Evolutionary conservation across 2,113 vertebrate genomes (phyloP), one percentile per base, ranked within the genome.

Genomic region (Procavia capensis): DNA sequence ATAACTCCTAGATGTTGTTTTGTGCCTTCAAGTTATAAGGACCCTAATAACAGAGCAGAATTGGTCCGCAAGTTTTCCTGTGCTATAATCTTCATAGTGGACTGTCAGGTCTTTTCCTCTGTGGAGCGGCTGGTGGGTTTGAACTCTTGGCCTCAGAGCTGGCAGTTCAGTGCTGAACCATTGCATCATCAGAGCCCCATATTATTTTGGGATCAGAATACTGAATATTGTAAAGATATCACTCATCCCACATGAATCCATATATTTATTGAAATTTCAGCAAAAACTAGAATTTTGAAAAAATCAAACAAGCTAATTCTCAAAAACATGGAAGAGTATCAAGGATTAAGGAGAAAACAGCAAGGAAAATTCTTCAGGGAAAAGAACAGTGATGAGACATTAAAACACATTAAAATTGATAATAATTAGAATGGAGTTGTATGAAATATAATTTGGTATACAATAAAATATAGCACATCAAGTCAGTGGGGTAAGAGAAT

Each of bases 281-380:
- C 72, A 90, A 92, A 96, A 68, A 90, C 92, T 29, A 88, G 41
- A 57, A 95, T 7, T 74, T 70, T 43, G 29, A 27, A 54, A 95
- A 91, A 70, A 79, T 57, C 64, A 76, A 16, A 88, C 11, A 90
- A 92, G 63, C 27, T 47, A 63, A 89, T 86, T 86, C 27, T 84
- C n/a, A n/a, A 54, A 82, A 78, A 14, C 54, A n/a, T 16, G 79
- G 25, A 41, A n/a, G 22, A 72, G 61, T 41, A 24, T 68, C 90
- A 72, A 79, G 79, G 59, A 54, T 50, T 74, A 91, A 76, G 50
- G 54, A 27, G 24, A 13, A 66, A 88, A 72, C 24, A 82, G 19
- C 9, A 68, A 96, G 74, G n/a, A 92, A 79, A 78, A 74, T 87
- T 93, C 29, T 92, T 6, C 24, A 36, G 31, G 10, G 80, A 68